A percentile compares a stretch with the other conserved stretches of the same genome.
These are phyloP conservation scores for Pipra filicauda DNA, from an alignment of 2,113 vertebrate genomes.

Conservation along the genomic window DNA sequence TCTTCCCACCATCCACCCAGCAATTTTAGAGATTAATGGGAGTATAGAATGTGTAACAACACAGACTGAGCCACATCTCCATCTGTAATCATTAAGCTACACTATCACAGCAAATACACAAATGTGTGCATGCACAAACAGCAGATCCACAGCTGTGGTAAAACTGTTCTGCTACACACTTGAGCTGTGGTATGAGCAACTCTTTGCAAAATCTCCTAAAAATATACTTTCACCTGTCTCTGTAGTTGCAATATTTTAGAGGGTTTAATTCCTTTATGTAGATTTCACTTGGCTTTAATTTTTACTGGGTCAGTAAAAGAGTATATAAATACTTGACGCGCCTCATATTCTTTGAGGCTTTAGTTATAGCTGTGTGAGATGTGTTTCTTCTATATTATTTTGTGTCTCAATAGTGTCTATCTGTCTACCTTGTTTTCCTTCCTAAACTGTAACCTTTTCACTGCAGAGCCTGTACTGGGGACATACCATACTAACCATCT, in stretches of 20 bases:
- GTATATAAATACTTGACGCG: neutral
- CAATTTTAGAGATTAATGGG: neutral
- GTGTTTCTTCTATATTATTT: neutral
- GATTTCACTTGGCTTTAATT: neutral
- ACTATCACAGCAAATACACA: accelerated
- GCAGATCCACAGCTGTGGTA: neutral
- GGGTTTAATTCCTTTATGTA: neutral
- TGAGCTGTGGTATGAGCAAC: neutral
- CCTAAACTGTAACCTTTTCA: neutral
- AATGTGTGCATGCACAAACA: accelerated
- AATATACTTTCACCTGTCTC: accelerated
- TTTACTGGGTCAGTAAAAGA: neutral
- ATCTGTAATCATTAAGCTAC: neutral
- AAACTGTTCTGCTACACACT: neutral
- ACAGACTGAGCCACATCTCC: neutral
- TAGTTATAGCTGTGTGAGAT: neutral
- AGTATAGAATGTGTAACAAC: neutral
- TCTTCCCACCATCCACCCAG: accelerated
- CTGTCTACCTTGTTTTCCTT: neutral
- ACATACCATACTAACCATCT: neutral
- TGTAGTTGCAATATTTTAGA: neutral
- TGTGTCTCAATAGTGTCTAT: neutral
- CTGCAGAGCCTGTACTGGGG: neutral
- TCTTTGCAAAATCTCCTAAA: neutral
- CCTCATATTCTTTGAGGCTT: neutral